Conservation (phyloP, 2,797 vertebrate species). For the Morus bassanus region DNA sequence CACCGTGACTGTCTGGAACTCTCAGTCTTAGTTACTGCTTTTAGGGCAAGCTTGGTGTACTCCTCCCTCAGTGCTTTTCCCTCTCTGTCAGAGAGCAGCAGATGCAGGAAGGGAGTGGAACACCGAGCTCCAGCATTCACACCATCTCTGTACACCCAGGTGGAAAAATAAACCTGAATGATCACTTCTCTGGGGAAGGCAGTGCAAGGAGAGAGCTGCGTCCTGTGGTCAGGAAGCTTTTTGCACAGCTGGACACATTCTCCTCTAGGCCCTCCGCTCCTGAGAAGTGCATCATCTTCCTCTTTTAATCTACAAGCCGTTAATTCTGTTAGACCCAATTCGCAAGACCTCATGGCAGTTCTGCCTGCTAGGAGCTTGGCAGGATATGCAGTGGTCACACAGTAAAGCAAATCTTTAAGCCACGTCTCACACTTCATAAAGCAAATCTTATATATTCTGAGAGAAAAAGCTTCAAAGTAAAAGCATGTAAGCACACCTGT, state of each 20-base stretch:
- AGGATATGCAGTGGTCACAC: not conserved
- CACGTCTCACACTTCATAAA: not conserved
- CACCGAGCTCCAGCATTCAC: not conserved
- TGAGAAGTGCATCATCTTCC: not conserved
- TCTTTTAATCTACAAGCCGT: not conserved
- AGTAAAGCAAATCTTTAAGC: not conserved
- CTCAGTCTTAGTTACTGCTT: not conserved
- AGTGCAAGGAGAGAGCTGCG: not conserved
- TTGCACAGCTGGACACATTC: not conserved
- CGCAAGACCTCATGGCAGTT: not conserved
- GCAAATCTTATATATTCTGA: not conserved
- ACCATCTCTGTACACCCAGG: rapidly evolving
- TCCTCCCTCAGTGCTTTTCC: not conserved
- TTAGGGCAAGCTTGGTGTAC: not conserved
- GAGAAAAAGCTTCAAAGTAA: not conserved
- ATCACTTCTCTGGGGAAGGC: not conserved
- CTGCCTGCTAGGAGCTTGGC: not conserved
- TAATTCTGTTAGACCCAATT: not conserved
- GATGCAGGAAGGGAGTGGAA: not conserved
- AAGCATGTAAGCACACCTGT: not conserved
- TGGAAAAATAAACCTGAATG: not conserved
- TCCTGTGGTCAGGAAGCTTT: not conserved
- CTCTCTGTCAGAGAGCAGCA: not conserved
- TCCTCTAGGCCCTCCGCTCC: not conserved
- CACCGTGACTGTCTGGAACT: not conserved